These are phyloP conservation scores for Campylorhamphus procurvoides DNA, from an alignment of 2,113 vertebrate genomes.

Conservation along the genomic window DNA sequence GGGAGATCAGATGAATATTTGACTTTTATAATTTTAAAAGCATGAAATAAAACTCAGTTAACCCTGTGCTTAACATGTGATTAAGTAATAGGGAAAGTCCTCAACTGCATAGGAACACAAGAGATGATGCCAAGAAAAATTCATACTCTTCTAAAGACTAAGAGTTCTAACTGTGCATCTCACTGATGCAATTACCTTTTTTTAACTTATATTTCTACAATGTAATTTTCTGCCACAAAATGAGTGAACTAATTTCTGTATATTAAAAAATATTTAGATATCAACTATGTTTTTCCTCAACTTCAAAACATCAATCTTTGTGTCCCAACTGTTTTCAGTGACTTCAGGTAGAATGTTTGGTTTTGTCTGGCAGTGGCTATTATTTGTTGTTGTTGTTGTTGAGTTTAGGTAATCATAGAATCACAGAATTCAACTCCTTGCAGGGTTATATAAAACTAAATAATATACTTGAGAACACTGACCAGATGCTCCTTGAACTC, in stretches of 20 bases:
- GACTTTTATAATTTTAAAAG: not conserved
- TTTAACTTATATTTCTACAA: not conserved
- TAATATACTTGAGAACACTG: fast-evolving
- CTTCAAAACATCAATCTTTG: not conserved
- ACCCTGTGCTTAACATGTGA: not conserved
- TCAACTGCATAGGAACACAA: not conserved
- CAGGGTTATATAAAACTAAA: not conserved
- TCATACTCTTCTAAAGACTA: not conserved
- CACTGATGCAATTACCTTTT: not conserved
- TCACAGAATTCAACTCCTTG: not conserved
- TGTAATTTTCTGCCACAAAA: not conserved
- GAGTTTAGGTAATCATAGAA: not conserved
- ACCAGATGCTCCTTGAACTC: not conserved
- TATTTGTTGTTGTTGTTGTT: not conserved
- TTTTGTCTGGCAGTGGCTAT: not conserved
- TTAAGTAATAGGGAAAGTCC: not conserved
- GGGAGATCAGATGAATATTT: not conserved
- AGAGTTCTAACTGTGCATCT: not conserved
- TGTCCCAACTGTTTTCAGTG: not conserved
- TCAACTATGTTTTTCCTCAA: not conserved
- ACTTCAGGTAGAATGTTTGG: not conserved
- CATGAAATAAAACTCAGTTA: not conserved
- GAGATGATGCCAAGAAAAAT: not conserved
- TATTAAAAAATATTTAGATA: not conserved
- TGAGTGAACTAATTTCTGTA: not conserved